phyloP scores from a whole-genome alignment of 2,113 vertebrate species.

The Nibea coibor region DNA sequence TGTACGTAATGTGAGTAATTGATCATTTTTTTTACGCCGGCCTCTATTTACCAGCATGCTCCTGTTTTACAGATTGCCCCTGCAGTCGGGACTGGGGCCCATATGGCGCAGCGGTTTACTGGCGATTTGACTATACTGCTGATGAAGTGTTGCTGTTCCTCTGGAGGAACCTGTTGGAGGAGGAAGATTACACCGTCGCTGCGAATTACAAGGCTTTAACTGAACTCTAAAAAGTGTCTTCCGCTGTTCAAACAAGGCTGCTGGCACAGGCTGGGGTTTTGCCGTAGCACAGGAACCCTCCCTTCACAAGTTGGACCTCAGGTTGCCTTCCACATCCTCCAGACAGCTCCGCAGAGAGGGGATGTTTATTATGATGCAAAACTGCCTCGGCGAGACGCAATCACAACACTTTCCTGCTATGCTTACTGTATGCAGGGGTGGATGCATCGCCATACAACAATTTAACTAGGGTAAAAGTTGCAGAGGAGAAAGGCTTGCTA shows the following conservation, averaged over 20 bases:
- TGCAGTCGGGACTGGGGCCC: constrained; percentile 93
- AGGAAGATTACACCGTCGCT: constrained; percentile 64
- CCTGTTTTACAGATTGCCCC: constrained; percentile 95
- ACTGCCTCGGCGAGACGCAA: constrained; percentile 66
- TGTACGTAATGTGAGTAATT: constrained; percentile 97
- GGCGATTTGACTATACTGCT: constrained; percentile 85
- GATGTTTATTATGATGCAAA: constrained; percentile 84
- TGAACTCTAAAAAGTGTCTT: constrained; percentile 75
- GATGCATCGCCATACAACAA: constrained; percentile 38
- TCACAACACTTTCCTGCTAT: constrained; percentile 73
- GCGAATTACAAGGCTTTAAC: constrained; percentile 66
- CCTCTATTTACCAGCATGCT: constrained; percentile 93
- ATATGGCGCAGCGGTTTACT: constrained; percentile 93
- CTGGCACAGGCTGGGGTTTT: constrained; percentile 67
- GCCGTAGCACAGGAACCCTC: constrained; percentile 76
- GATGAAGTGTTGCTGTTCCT: constrained; percentile 86
- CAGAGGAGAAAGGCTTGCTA: constrained; percentile 42
- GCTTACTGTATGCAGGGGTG: constrained; percentile 50
- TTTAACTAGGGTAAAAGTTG: constrained; percentile 59
- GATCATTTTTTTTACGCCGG: constrained; percentile 94
- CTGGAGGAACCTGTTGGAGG: constrained; percentile 91
- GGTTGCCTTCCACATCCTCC: constrained; percentile 80
- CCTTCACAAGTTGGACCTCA: constrained; percentile 72
- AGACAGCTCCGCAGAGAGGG: constrained; percentile 71
- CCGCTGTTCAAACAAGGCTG: constrained; percentile 73